Conservation (phyloP, 2,797 vertebrate species). For the Hippopotamyrus pictus region DNA sequence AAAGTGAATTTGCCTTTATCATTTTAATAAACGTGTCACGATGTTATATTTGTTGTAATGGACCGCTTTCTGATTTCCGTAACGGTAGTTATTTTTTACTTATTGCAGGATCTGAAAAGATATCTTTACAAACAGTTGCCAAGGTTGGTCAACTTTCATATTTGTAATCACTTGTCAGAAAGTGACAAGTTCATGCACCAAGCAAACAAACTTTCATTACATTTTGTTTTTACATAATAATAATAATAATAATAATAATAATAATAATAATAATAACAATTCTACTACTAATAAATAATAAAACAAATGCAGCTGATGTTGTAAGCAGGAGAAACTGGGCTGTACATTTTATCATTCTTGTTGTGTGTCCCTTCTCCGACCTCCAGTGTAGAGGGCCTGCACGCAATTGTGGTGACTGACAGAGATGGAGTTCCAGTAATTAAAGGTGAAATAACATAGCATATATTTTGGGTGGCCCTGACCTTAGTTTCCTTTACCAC, state of each 20-base stretch:
- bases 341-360: neutral
- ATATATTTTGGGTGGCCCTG: neutral
- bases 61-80: neutral
- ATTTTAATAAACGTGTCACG: neutral
- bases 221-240: neutral
- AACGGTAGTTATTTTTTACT: neutral
- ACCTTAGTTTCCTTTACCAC: neutral
- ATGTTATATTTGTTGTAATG: neutral
- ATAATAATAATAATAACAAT: neutral
- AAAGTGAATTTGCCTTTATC: neutral
- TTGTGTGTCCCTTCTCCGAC: neutral
- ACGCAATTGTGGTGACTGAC: conserved; percentile 89
- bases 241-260: neutral
- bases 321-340: neutral
- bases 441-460: conserved; percentile 73
- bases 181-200: neutral
- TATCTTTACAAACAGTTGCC: conserved; percentile 89
- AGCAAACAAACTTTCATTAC: neutral
- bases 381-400: conserved; percentile 84
- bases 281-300: neutral
- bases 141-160: conserved; percentile 59
- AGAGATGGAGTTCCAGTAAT: conserved; percentile 90
- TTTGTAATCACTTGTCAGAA: neutral
- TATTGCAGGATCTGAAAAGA: conserved; percentile 78
- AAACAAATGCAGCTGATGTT: neutral